Conservation (phyloP, 2,797 vertebrate genomes). For the Amblyopsis hoosieri region DNA sequence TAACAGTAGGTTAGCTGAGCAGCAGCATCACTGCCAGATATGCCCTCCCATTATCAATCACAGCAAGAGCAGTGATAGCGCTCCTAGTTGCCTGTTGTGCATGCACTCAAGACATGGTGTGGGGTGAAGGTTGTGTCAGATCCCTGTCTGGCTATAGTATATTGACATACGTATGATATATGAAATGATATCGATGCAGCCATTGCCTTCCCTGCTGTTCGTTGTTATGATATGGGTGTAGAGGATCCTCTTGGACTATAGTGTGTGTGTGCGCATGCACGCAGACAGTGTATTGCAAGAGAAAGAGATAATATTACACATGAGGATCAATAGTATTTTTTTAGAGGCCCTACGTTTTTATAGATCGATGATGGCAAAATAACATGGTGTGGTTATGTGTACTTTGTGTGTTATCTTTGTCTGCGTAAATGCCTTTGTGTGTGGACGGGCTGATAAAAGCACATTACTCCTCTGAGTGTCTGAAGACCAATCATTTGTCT, state of each 20-base stretch:
- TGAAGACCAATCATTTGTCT: no score
- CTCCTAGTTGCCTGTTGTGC: not conserved
- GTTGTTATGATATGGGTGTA: conserved; percentile 5
- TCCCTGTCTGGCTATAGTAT: not conserved
- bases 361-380: no score
- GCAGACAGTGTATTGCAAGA: no score
- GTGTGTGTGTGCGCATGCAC: not conserved
- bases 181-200: not conserved
- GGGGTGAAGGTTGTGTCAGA: conserved; percentile 21
- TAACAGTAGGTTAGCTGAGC: conserved; percentile 21
- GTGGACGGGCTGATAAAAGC: no score
- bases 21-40: conserved; percentile 16
- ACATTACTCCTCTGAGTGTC: no score
- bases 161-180: conserved; percentile 26
- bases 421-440: no score
- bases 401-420: no score
- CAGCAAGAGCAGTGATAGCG: conserved; percentile 11
- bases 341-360: no score
- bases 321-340: no score
- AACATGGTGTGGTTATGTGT: no score
- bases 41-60: conserved; percentile 22
- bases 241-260: not conserved
- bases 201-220: conserved; percentile 21
- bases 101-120: not conserved
- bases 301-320: no score